Base-by-base conservation (phyloP, 2,113 vertebrate genomes). In the Pantherophis guttatus region DNA sequence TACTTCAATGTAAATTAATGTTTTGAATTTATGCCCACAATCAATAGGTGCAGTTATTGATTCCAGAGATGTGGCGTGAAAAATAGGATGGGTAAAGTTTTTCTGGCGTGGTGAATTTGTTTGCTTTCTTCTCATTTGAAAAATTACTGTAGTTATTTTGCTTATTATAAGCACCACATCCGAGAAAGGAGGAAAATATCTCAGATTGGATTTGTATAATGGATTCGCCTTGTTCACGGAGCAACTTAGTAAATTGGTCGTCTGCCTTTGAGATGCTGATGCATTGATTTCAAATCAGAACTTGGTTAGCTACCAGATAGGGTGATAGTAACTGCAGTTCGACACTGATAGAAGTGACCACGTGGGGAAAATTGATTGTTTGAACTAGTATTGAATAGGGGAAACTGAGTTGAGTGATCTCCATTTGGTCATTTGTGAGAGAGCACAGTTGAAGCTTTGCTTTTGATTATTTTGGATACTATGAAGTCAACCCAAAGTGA, bases 21-120 rank as follows among this genome's bases (percentile, higher is more conserved):
- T 96, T 98, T 97, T 96, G 95, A 97, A 97, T 97, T 96, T 95
- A 96, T 97, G 96, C 92, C 95, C 94, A 94, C 29, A 15, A 97
- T 98, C 97, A 95, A 97, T 97, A 96, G 95, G 91, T 95, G 93
- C 95, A 96, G 96, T 97, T 98, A 97, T 97, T 97, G 96, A 98
- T 96, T 97, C 92, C 88, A 94, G 92, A 57, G 86, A 87, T 29
- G 44, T 48, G 50, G 96, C 96, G 95, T 94, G 92, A 90, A 88
- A 95, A 97, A 96, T 94, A 44, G 95, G 97, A 95, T 91, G 94
- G 96, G 91, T 95, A 94, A 97, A 94, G 94, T 94, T 96, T 96
- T 95, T 88, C 92, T 95, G 93, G 95, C 95, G 93, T 94, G 92
- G 96, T 91, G 94, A 91, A 93, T 52, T 96, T 95, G 94, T 85